A percentile compares a stretch with the other conserved stretches of the same genome.
Conservation (phyloP, 2,888 invertebrate species). For the Eumacrocentrus americanus region DNA sequence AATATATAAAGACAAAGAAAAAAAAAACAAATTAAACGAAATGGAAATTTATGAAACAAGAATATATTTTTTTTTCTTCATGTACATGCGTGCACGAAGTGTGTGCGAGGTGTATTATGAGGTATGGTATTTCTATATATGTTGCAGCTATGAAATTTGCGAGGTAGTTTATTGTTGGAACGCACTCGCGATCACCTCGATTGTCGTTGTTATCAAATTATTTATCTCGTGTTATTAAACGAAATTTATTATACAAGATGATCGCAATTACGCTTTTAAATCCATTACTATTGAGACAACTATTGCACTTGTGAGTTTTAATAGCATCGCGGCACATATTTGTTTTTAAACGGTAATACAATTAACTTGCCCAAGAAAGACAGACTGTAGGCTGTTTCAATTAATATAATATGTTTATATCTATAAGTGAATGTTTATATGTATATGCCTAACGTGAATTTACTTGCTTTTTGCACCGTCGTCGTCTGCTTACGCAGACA, state of each 20-base stretch:
- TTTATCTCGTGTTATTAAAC: background rate
- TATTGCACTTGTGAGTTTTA: constrained; percentile 61
- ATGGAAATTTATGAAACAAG: constrained; percentile 27
- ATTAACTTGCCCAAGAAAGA: constrained; percentile 45
- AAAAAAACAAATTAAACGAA: constrained; percentile 13
- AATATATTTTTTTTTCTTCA: constrained; percentile 30
- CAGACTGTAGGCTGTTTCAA: constrained; percentile 46
- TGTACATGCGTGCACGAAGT: constrained; percentile 29
- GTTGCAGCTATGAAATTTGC: constrained; percentile 45
- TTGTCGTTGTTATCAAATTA: constrained; percentile 22
- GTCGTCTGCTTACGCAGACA: no score
- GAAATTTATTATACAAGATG: constrained; percentile 10
- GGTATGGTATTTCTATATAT: constrained; percentile 46
- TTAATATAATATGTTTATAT: constrained; percentile 2
- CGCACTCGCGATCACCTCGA: constrained; percentile 28
- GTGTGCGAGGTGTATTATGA: constrained; percentile 36
- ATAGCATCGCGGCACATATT: constrained; percentile 39
- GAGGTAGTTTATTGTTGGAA: constrained; percentile 52
- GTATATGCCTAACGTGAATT: constrained; percentile 17
- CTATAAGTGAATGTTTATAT: constrained; percentile 34
- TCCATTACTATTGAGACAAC: constrained; percentile 59
- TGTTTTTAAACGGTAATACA: constrained; percentile 13
- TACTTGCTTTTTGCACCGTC: background rate
- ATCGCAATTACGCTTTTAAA: constrained; percentile 31
- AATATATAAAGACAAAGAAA: constrained; percentile 5